Conservation (phyloP, 1,140 invertebrate genomes). For the Pomacea maculata region DNA sequence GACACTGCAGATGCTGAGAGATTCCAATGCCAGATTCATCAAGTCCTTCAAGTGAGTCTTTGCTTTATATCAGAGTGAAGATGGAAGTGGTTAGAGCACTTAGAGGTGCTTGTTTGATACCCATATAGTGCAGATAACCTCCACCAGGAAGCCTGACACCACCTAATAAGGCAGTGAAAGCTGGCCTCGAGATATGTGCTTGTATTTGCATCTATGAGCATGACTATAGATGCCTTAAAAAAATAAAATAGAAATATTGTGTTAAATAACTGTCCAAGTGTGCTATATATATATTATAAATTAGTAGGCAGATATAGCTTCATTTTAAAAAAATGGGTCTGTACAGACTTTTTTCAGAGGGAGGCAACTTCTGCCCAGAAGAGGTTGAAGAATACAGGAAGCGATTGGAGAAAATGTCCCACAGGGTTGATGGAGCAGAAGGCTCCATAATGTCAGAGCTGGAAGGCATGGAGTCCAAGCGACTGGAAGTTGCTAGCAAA, state of each 20-base stretch:
- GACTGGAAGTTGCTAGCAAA: constrained; percentile 61
- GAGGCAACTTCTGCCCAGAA: constrained; percentile 66
- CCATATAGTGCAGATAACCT: too few species aligned
- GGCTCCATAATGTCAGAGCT: constrained; percentile 64
- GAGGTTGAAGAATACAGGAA: constrained; percentile 64
- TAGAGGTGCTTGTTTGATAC: too few species aligned
- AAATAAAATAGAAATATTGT: too few species aligned
- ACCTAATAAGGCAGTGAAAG: too few species aligned
- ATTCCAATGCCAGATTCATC: constrained; percentile 64
- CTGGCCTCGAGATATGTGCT: too few species aligned
- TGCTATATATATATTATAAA: too few species aligned
- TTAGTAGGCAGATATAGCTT: too few species aligned
- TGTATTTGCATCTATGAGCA: too few species aligned
- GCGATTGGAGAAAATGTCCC: constrained; percentile 62
- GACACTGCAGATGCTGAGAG: constrained; percentile 60
- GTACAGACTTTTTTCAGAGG: constrained; percentile 64
- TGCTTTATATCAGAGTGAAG: background rate
- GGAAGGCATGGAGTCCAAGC: constrained; percentile 65
- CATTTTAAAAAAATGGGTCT: background rate
- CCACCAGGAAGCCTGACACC: too few species aligned
- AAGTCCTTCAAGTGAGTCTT: constrained; percentile 63
- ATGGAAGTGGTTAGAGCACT: too few species aligned
- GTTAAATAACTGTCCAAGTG: too few species aligned
- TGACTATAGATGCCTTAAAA: too few species aligned
- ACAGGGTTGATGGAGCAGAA: constrained; percentile 61